phyloP scores from a whole-genome alignment of 2,113 vertebrate genomes.

The Protobothrops flavoviridis region DNA sequence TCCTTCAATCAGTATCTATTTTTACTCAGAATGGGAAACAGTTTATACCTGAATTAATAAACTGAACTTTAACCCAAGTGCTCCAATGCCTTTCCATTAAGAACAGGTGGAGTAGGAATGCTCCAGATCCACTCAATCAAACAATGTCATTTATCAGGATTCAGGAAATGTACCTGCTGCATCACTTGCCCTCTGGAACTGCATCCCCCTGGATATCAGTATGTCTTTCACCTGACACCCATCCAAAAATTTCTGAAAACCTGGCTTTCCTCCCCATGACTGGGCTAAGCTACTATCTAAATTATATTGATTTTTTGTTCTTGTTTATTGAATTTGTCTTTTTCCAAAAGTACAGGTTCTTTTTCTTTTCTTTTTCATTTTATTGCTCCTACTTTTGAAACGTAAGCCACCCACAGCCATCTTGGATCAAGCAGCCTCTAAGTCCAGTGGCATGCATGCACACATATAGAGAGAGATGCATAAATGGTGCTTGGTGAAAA shows the following conservation, averaged over 20 bases:
- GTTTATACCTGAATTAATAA: neutral
- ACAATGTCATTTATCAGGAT: neutral
- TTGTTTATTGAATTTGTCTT: neutral
- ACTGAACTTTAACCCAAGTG: neutral
- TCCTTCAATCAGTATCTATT: neutral
- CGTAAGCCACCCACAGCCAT: neutral
- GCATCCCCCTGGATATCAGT: neutral
- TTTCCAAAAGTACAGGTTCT: neutral
- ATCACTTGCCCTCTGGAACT: neutral
- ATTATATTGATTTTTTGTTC: neutral
- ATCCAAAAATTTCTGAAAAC: slow-evolving; percentile 18
- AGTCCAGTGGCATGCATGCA: neutral
- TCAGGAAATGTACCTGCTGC: neutral
- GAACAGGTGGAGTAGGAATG: neutral
- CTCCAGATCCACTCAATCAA: neutral
- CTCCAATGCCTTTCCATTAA: neutral
- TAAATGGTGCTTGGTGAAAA: neutral
- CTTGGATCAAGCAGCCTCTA: neutral
- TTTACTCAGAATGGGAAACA: neutral
- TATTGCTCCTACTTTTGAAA: neutral
- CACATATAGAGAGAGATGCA: neutral
- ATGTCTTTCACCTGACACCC: neutral
- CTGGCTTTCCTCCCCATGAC: neutral
- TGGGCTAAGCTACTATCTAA: neutral
- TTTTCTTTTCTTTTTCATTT: neutral